Base-by-base conservation (phyloP, 2,113 vertebrate genomes). In the Nerophis ophidion region DNA sequence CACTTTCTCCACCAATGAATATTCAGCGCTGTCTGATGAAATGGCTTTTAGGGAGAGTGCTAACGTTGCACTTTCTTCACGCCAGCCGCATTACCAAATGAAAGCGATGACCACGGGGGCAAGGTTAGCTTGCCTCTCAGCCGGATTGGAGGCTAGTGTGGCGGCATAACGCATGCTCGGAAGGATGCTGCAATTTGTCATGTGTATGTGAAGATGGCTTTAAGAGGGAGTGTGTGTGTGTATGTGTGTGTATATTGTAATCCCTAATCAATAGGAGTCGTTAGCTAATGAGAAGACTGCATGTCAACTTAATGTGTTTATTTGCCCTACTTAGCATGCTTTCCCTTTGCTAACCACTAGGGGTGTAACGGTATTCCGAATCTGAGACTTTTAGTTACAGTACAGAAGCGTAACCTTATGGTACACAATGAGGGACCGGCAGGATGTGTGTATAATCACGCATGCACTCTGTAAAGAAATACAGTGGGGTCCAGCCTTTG, bases 1-100 rank as follows among this genome's bases (percentile, higher is more conserved):
- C 36, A 42, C 57, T 74, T 73, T 81, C 81, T 86, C 75, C 54
- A 71, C 74, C 82, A 84, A 79, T 82, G 86, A 87, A 90, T 88
- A 87, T 88, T 89, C 83, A 87, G 76, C 52, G 70, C 66, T 71
- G 71, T 79, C 84, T 87, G 87, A 86, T 84, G 85, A 85, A 84
- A 78, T 80, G 65, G 70, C 75, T 76, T 77, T 85, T 81, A 86
- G 84, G 84, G 66, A 72, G 74, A 83, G 75, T 82, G 84, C 83
- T 80, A 78, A 81, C 83, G 34, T 57, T 81, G 83, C 84, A 83
- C 72, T 82, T 86, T 44, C 40, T 85, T 58, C 52, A 10, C 67
- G 71, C 77, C 70, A 19, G 68, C 66, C 76, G 83, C 84, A 86
- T 89, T 85, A 84, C 82, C 65, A 84, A 87, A 85, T 84, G 79